These are phyloP conservation scores for Heterohyrax brucei DNA, from an alignment of 2,797 vertebrate genomes.

Conservation along the genomic window DNA sequence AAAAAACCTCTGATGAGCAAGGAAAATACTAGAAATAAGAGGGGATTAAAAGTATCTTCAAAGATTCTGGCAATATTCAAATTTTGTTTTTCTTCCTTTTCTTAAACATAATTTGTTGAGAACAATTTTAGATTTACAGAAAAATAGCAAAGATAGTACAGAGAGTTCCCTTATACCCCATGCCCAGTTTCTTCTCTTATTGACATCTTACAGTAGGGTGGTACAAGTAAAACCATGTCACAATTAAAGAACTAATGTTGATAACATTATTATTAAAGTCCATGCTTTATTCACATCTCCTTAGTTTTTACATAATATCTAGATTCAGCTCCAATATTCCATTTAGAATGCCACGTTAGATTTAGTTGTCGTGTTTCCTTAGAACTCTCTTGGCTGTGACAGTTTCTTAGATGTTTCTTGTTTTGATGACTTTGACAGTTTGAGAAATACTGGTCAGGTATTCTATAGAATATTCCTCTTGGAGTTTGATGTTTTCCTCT, in stretches of 20 bases:
- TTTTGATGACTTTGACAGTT: too few species aligned
- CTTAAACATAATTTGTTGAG: background rate
- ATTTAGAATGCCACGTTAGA: too few species aligned
- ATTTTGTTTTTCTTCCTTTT: background rate
- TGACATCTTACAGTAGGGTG: background rate
- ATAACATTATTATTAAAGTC: background rate
- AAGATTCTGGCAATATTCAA: background rate
- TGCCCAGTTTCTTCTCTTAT: background rate
- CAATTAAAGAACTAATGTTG: background rate
- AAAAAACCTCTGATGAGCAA: background rate
- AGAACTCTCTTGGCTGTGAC: too few species aligned
- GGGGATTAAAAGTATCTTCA: background rate
- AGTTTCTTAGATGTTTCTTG: too few species aligned
- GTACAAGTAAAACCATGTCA: background rate
- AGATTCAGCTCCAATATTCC: background rate
- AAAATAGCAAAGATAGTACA: background rate
- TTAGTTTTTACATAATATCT: background rate
- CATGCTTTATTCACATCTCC: background rate
- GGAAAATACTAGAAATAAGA: background rate
- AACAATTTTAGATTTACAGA: slow-evolving; percentile 29
- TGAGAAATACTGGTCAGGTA: too few species aligned
- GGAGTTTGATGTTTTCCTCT: too few species aligned
- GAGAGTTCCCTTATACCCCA: background rate
- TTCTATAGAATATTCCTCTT: too few species aligned
- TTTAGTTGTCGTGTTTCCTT: too few species aligned